Evolutionary conservation across 2,888 invertebrate species (phyloP).

Genomic region (Drosophila pseudotalamancana): DNA sequence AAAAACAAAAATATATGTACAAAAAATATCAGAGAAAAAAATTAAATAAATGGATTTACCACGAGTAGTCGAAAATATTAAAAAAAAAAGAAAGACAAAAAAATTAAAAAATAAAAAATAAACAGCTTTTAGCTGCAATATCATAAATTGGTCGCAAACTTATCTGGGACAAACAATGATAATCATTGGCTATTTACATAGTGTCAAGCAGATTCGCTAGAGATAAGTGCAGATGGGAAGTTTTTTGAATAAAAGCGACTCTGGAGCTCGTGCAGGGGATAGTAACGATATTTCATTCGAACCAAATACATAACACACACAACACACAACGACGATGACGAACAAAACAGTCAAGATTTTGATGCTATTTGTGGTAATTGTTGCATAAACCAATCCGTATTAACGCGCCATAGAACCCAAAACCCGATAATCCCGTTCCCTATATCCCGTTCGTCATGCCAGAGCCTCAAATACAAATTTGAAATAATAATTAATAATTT

Average conservation of each 20-base stretch:
- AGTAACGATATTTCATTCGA: constrained; percentile 83
- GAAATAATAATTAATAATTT: constrained; percentile 15
- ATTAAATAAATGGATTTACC: constrained; percentile 24
- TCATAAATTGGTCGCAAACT: constrained; percentile 74
- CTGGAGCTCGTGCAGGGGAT: constrained; percentile 39
- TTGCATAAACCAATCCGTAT: constrained; percentile 40
- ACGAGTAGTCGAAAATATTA: constrained; percentile 28
- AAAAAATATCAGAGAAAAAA: constrained; percentile 5
- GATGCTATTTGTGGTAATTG: constrained; percentile 83
- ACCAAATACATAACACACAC: constrained; percentile 58
- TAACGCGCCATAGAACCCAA: constrained; percentile 34
- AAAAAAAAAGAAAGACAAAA: no score
- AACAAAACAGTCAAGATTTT: constrained; percentile 81
- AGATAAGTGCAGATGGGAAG: constrained; percentile 40
- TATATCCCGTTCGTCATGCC: constrained; percentile 24
- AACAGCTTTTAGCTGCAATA: constrained; percentile 63
- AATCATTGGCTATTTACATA: constrained; percentile 56
- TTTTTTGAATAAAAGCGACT: constrained; percentile 78
- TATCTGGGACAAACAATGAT: constrained; percentile 50
- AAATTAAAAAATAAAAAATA: constrained; percentile 6
- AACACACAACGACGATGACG: constrained; percentile 79
- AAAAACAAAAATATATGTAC: neutral
- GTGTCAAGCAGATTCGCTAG: constrained; percentile 54
- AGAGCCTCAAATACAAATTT: constrained; percentile 22
- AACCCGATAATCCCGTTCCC: constrained; percentile 22